Evolutionary conservation across 1,140 invertebrate genomes (phyloP).

Genomic region (Cyclargus thomasi): DNA sequence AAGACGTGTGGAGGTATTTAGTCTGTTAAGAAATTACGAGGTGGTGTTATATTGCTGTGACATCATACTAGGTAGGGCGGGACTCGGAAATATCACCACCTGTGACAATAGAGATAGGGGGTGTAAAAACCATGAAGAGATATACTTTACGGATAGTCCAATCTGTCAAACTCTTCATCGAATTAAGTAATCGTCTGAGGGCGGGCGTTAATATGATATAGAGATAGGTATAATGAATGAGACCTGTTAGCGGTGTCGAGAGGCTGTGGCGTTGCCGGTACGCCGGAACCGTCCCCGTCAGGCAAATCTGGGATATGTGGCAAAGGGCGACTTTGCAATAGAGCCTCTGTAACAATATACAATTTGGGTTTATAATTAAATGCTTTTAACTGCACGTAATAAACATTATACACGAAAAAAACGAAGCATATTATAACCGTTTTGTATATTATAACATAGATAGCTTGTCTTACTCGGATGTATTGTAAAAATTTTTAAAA

Average conservation of each 20-base stretch:
- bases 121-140: no score
- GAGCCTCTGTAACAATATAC: constrained; percentile 84
- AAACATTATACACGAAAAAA: constrained; percentile 4
- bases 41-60: no score
- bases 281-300: constrained; percentile 76
- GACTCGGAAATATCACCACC: no score
- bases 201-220: neutral
- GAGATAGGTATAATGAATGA: constrained; percentile 13
- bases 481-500: neutral
- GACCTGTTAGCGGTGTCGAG: constrained; percentile 68
- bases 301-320: constrained; percentile 90
- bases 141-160: no score
- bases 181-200: no score
- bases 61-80: no score
- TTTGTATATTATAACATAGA: constrained; percentile 16
- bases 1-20: no score
- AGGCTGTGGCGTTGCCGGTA: constrained; percentile 62
- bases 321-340: constrained; percentile 91
- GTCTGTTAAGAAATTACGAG: no score
- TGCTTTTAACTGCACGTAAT: constrained; percentile 15
- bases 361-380: constrained; percentile 16
- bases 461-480: neutral
- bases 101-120: no score
- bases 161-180: no score
- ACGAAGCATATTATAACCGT: constrained; percentile 16